A percentile compares a stretch with the other conserved stretches of the same genome.
Conservation (phyloP, 35 echinoderm and acorn worm genomes). For the Hemicentrotus pulcherrimus region DNA sequence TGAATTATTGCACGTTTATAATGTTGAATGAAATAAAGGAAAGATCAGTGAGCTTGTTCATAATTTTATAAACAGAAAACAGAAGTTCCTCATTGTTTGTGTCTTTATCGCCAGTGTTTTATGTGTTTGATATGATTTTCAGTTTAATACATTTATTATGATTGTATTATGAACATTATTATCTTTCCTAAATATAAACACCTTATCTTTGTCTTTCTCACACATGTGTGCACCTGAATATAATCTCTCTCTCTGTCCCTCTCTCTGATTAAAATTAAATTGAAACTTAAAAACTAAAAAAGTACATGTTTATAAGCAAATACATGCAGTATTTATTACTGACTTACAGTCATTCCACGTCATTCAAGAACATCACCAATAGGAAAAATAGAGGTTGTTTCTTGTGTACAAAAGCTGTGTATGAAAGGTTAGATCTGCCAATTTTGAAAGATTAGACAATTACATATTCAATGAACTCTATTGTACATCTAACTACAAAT, state of each 20-base stretch:
- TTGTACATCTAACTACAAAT: neutral
- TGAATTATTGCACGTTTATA: neutral
- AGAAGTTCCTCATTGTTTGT: neutral
- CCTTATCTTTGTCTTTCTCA: no score
- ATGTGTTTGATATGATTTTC: no score
- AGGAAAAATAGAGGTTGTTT: slow-evolving; percentile 12
- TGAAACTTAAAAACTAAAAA: no score
- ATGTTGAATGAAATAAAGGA: neutral
- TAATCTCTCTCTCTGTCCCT: no score
- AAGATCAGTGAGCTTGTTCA: neutral
- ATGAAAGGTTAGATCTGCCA: neutral
- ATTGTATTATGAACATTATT: no score
- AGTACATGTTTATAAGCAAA: neutral
- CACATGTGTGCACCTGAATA: no score
- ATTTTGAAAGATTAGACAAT: neutral
- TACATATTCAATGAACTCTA: neutral
- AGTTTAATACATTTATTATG: no score
- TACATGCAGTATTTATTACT: slow-evolving; percentile 4
- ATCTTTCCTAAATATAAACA: no score
- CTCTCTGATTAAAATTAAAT: no score
- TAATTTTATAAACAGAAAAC: neutral
- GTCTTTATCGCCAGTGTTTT: no score
- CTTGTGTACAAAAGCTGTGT: neutral
- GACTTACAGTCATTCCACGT: neutral
- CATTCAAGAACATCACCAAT: neutral